phyloP scores from a whole-genome alignment of 2,888 invertebrate species.

The Emesis russula region DNA sequence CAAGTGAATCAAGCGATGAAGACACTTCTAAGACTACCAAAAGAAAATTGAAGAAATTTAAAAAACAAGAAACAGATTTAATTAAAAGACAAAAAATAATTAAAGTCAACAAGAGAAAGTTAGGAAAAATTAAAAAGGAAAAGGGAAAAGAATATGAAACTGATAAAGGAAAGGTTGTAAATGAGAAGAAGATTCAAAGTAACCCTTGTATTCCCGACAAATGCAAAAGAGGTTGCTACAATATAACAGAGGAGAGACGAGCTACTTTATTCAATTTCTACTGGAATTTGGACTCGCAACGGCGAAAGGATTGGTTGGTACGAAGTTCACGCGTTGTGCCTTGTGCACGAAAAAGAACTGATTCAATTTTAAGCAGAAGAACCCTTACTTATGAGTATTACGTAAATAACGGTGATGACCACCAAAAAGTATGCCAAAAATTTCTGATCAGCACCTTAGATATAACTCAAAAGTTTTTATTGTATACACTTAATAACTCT shows the following conservation, averaged over 20 bases:
- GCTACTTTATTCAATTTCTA: conserved; percentile 51
- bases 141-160: conserved; percentile 16
- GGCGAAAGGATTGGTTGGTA: conserved; percentile 61
- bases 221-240: conserved; percentile 41
- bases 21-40: background rate
- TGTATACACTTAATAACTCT: conserved; percentile 4
- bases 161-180: conserved; percentile 21
- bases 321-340: conserved; percentile 30
- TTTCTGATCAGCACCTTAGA: conserved; percentile 25
- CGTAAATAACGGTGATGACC: conserved; percentile 61
- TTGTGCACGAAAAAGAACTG: conserved; percentile 30
- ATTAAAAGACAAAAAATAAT: conserved; percentile 22
- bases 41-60: conserved; percentile 20
- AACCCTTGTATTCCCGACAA: conserved; percentile 12
- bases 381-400: conserved; percentile 57
- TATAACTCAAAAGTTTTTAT: conserved; percentile 44
- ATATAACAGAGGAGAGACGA: conserved; percentile 50
- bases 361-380: conserved; percentile 49
- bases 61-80: conserved; percentile 12
- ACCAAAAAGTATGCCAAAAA: conserved; percentile 38
- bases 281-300: conserved; percentile 64
- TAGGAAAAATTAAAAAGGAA: conserved; percentile 13
- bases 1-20: conserved; percentile 22
- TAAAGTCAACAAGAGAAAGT: conserved; percentile 18
- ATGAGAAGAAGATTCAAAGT: conserved; percentile 17